These are phyloP conservation scores for Byasa hedistus DNA, from an alignment of 2,888 invertebrate genomes.

Conservation along the genomic window DNA sequence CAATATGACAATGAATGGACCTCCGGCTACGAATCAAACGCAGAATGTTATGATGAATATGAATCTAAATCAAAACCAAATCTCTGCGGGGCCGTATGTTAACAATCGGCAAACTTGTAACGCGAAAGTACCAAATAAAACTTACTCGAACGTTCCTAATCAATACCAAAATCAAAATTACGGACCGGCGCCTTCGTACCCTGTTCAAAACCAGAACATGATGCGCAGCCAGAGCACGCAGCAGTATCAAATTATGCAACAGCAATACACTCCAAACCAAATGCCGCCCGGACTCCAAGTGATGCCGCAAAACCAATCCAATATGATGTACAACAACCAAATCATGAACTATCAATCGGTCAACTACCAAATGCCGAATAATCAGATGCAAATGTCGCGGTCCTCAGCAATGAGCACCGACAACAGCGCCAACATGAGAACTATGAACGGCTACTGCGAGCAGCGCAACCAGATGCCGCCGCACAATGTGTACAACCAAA, in stretches of 20 bases:
- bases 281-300: slow-evolving; percentile 45
- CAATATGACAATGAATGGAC: slow-evolving; percentile 63
- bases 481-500: slow-evolving; percentile 60
- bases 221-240: slow-evolving; percentile 64
- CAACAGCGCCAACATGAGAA: slow-evolving; percentile 68
- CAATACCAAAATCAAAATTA: slow-evolving; percentile 67
- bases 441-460: slow-evolving; percentile 66
- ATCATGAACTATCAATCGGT: slow-evolving; percentile 61
- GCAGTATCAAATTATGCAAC: slow-evolving; percentile 63
- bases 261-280: slow-evolving; percentile 62
- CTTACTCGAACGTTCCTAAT: slow-evolving; percentile 54
- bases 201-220: slow-evolving; percentile 57
- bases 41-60: slow-evolving; percentile 40
- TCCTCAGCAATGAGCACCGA: slow-evolving; percentile 75
- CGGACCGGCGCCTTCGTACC: slow-evolving; percentile 58
- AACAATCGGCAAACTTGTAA: slow-evolving; percentile 59
- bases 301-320: slow-evolving; percentile 53
- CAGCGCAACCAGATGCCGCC: slow-evolving; percentile 54
- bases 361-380: slow-evolving; percentile 55
- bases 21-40: slow-evolving; percentile 46
- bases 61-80: slow-evolving; percentile 51
- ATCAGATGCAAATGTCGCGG: slow-evolving; percentile 70
- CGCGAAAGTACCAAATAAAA: slow-evolving; percentile 58
- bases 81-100: slow-evolving; percentile 47
- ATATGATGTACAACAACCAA: slow-evolving; percentile 54